Percentiles rank a stretch among this genome's conserved stretches.
Evolutionary conservation across 2,797 vertebrate genomes (phyloP).

Genomic region (Sebastes iracundus): DNA sequence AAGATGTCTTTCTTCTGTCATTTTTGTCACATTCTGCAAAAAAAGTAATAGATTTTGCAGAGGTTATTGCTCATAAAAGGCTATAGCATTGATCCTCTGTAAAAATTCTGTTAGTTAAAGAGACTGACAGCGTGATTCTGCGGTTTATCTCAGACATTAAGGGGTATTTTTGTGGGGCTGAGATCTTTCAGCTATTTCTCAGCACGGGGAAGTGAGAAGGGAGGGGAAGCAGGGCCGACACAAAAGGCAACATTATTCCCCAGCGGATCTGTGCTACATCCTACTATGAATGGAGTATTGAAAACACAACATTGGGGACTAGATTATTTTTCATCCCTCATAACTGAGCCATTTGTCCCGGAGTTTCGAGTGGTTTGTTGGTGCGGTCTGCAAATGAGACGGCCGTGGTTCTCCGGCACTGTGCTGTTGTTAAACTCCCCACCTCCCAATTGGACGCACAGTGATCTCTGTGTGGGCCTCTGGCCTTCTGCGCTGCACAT

Average conservation of each 20-base stretch:
- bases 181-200: conserved; percentile 89
- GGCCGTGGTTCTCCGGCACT: conserved; percentile 32
- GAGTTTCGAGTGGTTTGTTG: conserved; percentile 73
- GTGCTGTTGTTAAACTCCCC: conserved; percentile 69
- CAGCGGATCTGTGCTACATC: conserved; percentile 82
- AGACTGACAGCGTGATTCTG: conserved; percentile 52
- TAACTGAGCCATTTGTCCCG: conserved; percentile 80
- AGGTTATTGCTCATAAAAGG: background rate
- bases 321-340: conserved; percentile 92
- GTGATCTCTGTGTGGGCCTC: conserved; percentile 46
- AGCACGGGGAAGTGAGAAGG: conserved; percentile 77
- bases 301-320: conserved; percentile 85
- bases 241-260: conserved; percentile 98
- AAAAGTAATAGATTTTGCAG: background rate
- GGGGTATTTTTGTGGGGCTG: conserved; percentile 78
- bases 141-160: conserved; percentile 70
- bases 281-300: conserved; percentile 95
- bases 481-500: conserved; percentile 20
- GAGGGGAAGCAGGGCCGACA: conserved; percentile 82
- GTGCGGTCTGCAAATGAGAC: conserved; percentile 65
- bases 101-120: conserved; percentile 39
- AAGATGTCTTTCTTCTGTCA: background rate
- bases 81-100: conserved; percentile 16
- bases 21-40: background rate
- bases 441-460: conserved; percentile 69